Evolutionary conservation across 2,888 invertebrate genomes (phyloP).

Genomic region (Apodemia duryi): DNA sequence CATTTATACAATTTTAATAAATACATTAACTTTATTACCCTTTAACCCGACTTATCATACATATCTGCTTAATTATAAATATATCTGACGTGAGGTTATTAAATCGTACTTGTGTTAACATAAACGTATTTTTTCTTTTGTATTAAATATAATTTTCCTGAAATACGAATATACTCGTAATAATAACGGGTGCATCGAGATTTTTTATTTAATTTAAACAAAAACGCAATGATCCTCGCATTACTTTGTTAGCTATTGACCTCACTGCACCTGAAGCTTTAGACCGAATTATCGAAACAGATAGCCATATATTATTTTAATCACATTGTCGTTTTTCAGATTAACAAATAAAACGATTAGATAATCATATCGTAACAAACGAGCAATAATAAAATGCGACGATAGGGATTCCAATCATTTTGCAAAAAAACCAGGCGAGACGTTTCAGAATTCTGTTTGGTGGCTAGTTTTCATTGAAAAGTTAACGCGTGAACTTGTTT

Average conservation of each 20-base stretch:
- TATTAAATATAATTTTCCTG: background rate
- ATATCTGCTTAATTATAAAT: background rate
- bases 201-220: constrained; percentile 35
- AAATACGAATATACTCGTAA: constrained; percentile 43
- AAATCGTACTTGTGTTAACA: background rate
- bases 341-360: too few relatives aligned
- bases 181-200: constrained; percentile 58
- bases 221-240: constrained; percentile 1
- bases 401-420: too few relatives aligned
- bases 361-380: too few relatives aligned
- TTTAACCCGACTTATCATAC: background rate
- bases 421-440: too few relatives aligned
- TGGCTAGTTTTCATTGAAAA: too few relatives aligned
- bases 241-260: background rate
- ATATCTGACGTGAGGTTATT: background rate
- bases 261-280: background rate
- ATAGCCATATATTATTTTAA: background rate
- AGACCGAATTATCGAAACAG: background rate
- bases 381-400: too few relatives aligned
- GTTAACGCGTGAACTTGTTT: too few relatives aligned
- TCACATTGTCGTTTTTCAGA: too few relatives aligned
- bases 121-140: background rate
- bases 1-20: background rate
- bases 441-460: too few relatives aligned
- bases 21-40: background rate